Evolutionary conservation across 35 echinoderm and acorn worm species (phyloP).

Genomic region (Apostichopus parvimensis): DNA sequence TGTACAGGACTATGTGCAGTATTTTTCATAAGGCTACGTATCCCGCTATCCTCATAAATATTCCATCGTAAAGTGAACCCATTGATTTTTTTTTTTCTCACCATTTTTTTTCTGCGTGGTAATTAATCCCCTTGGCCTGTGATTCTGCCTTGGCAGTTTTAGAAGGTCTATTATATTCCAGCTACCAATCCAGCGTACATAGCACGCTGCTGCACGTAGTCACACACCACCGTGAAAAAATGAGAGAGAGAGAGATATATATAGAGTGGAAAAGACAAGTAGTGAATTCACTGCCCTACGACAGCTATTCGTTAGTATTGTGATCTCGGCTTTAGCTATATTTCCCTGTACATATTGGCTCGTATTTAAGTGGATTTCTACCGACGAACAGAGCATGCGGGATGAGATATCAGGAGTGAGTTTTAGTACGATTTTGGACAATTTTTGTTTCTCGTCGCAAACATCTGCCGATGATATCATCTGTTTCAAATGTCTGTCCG

Average conservation of each 20-base stretch:
- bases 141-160: conserved; percentile 3
- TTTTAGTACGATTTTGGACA: not conserved
- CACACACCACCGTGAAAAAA: no score
- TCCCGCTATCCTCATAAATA: conserved; percentile 8
- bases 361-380: not conserved
- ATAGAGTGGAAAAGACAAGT: no score
- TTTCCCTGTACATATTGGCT: no score
- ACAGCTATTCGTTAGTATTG: not conserved
- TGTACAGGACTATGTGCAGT: no score
- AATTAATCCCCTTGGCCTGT: conserved; percentile 36
- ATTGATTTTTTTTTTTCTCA: conserved; percentile 33
- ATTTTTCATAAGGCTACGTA: no score
- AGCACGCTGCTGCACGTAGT: no score
- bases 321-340: not conserved
- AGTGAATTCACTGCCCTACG: no score
- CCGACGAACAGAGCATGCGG: not conserved
- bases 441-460: not conserved
- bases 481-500: not conserved
- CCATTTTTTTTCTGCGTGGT: not conserved
- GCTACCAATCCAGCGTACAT: no score
- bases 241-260: no score
- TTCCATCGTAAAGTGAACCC: conserved; percentile 13
- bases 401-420: no score
- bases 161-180: no score
- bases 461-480: not conserved